phyloP scores from a whole-genome alignment of 2,888 invertebrate genomes.

The Pecten maximus region DNA sequence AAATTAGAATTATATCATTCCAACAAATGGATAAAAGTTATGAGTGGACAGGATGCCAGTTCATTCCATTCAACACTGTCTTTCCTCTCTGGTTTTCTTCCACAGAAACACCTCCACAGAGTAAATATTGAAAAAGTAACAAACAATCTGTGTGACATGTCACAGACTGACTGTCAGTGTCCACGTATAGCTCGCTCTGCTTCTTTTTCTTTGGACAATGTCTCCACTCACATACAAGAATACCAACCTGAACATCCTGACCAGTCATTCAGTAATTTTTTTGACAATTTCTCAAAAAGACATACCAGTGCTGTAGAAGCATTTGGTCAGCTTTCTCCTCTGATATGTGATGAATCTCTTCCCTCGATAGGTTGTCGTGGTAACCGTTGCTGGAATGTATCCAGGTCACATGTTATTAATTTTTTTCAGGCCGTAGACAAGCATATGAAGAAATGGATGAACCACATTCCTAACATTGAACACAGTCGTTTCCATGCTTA shows the following conservation, averaged over 20 bases:
- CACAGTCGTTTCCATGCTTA: background rate
- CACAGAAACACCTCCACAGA: background rate
- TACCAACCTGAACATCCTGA: background rate
- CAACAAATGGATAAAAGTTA: background rate
- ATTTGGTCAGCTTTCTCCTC: background rate
- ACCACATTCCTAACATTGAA: background rate
- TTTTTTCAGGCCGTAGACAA: background rate
- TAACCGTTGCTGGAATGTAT: background rate
- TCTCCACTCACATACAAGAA: background rate
- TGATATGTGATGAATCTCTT: background rate
- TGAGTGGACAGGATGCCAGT: background rate
- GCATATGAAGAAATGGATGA: background rate
- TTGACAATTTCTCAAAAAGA: background rate
- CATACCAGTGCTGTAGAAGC: background rate
- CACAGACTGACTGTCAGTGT: background rate
- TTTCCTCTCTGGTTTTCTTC: background rate
- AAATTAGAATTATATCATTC: background rate
- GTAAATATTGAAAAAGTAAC: background rate
- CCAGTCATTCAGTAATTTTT: background rate
- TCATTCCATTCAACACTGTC: constrained; percentile 19
- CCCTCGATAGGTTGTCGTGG: background rate
- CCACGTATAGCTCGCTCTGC: background rate
- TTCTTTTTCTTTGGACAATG: background rate
- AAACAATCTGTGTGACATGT: background rate
- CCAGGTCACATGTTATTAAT: background rate